Base-by-base conservation (phyloP, 2,113 vertebrate genomes). In the Anoplopoma fimbria region DNA sequence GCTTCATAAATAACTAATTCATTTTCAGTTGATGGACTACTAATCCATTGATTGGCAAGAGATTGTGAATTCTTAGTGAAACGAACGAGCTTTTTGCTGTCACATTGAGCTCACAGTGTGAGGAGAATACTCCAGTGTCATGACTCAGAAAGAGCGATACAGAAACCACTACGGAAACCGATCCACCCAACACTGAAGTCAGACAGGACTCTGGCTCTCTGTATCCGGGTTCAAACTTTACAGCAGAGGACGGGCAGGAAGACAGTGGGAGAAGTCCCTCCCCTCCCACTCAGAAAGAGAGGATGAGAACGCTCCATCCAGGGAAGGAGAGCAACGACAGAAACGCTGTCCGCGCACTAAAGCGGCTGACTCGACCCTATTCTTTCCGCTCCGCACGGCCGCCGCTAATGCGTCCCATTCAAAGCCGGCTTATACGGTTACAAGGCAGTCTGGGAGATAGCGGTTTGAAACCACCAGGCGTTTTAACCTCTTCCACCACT, bases 301-400 rank as follows among this genome's bases (percentile, higher is more conserved):
- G 34, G 62, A 33, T 21, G 76, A 51, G 58, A 8, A n/a, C 0
- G 1, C 47, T 72, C 49, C 6, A 67, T 51, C 58, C 81, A 75
- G 86, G 83, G 77, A 62, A 73, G 62, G 27, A 74, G 74, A 75
- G 87, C 74, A 87, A 69, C 79, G 61, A 84, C 77, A 84, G 84
- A 93, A 94, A 85, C 77, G 91, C 93, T 93, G 93, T 84, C 83
- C 64, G 29, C 75, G 90, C 93, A 89, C 53, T 87, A 94, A 94
- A 93, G 79, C n/a, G 69, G 93, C 95, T 95, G 94, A 95, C 93
- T 95, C 93, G 89, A 89, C 68, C 64, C 45, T 69, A 93, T 93
- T 89, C 90, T 93, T 94, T 95, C 88, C 92, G 87, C 85, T 87
- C 74, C 42, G 76, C 67, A 90, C 57, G 55, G 86, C 87, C 47